These are phyloP conservation scores for Chelonoidis abingdonii DNA, from an alignment of 2,113 vertebrate species.

Conservation along the genomic window DNA sequence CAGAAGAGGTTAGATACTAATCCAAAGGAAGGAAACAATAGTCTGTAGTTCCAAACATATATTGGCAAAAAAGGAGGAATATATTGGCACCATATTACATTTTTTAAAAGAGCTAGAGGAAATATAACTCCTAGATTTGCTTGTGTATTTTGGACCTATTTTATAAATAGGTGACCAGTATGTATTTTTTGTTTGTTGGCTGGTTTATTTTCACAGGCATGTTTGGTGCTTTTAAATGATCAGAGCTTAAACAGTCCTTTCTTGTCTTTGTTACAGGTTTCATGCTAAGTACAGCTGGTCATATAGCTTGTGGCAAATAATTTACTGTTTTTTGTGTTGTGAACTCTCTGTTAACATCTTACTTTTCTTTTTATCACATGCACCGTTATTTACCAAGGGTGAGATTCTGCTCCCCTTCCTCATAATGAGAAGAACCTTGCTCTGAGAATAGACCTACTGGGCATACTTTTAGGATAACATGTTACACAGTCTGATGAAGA, in stretches of 20 bases:
- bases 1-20: not conserved
- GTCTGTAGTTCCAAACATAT: not conserved
- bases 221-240: not conserved
- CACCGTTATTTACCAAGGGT: not conserved
- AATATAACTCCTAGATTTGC: not conserved
- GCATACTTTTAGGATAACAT: not conserved
- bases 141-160: too few relatives aligned
- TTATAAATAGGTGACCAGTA: too few relatives aligned
- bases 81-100: not conserved
- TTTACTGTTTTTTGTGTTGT: not conserved
- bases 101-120: not conserved
- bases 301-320: not conserved
- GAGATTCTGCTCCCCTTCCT: not conserved
- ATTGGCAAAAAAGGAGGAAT: not conserved
- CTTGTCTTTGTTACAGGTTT: not conserved
- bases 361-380: not conserved
- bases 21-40: not conserved
- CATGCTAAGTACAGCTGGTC: not conserved
- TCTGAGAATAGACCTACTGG: not conserved
- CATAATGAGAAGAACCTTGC: not conserved
- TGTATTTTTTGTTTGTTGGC: rapidly evolving
- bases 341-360: not conserved
- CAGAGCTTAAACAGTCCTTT: not conserved
- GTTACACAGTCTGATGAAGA: not conserved
- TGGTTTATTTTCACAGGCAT: not conserved